Evolutionary conservation across 1,140 invertebrate genomes (phyloP).

Genomic region (Littorina saxatilis): DNA sequence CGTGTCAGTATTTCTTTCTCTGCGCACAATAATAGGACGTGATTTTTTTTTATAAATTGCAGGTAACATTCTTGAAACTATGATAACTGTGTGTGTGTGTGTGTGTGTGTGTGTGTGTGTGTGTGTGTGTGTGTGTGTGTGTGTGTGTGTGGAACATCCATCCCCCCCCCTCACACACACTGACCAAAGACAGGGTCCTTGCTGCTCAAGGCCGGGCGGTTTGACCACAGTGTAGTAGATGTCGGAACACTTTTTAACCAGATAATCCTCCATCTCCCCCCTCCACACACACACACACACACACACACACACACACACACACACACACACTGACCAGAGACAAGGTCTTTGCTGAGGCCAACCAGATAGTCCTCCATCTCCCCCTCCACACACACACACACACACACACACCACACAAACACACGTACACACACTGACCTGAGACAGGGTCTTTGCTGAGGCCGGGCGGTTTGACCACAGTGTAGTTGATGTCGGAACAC

Average conservation of each 20-base stretch:
- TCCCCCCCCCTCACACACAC: neutral
- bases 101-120: no score
- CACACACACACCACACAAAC: no score
- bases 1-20: conserved; percentile 37
- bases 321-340: conserved; percentile 46
- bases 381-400: no score
- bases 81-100: no score
- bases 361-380: conserved; percentile 64
- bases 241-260: conserved; percentile 62
- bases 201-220: conserved; percentile 62
- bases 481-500: conserved; percentile 70
- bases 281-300: no score
- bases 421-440: conserved; percentile 43
- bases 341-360: conserved; percentile 56
- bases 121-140: no score
- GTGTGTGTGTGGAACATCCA: neutral
- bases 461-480: conserved; percentile 70
- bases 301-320: no score
- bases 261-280: conserved; percentile 59
- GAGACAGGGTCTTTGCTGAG: conserved; percentile 53
- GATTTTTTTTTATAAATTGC: no score
- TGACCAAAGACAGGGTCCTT: conserved; percentile 54
- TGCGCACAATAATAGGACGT: conserved; percentile 4
- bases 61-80: no score
- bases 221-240: conserved; percentile 72